A percentile compares a stretch with the other conserved stretches of the same genome.
phyloP scores from a whole-genome alignment of 2,888 invertebrate species.

The Caenorhabditis sp. region DNA sequence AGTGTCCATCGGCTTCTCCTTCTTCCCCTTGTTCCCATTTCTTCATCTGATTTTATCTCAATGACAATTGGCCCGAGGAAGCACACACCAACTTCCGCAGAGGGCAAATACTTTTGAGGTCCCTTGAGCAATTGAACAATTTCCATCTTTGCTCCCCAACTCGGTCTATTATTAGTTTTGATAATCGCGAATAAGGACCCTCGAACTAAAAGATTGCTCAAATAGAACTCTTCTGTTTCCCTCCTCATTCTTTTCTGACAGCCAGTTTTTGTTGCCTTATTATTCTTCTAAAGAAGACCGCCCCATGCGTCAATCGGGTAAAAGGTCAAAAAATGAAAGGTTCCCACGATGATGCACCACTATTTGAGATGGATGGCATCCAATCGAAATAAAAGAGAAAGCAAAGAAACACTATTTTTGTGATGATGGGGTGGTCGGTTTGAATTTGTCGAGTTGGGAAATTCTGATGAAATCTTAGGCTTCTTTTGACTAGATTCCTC shows the following conservation, averaged over 20 bases:
- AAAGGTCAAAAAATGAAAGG: slow-evolving; percentile 45
- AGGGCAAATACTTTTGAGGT: slow-evolving; percentile 58
- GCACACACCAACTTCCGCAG: slow-evolving; percentile 56
- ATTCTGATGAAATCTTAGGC: slow-evolving; percentile 5
- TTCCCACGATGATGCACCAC: slow-evolving; percentile 62
- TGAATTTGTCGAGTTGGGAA: slow-evolving; percentile 2
- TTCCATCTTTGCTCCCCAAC: neutral
- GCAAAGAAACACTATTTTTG: slow-evolving; percentile 46
- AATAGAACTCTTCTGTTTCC: slow-evolving; percentile 22
- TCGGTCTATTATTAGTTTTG: slow-evolving; percentile 48
- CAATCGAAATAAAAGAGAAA: slow-evolving; percentile 10
- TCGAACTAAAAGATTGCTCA: slow-evolving; percentile 28
- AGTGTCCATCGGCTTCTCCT: slow-evolving; percentile 40
- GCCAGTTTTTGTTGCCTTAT: neutral
- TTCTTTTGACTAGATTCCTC: too few relatives aligned
- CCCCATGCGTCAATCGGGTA: slow-evolving; percentile 36
- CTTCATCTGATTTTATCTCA: slow-evolving; percentile 62
- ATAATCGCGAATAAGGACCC: slow-evolving; percentile 52
- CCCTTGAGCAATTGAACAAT: slow-evolving; percentile 45
- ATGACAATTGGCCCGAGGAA: slow-evolving; percentile 54
- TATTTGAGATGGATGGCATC: slow-evolving; percentile 47
- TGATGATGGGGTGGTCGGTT: neutral
- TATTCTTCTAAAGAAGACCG: slow-evolving; percentile 28
- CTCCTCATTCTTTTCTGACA: neutral
- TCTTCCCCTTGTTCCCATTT: slow-evolving; percentile 17